These are phyloP conservation scores for Cossypha dichroa DNA, from an alignment of 2,797 vertebrate species.

Conservation along the genomic window DNA sequence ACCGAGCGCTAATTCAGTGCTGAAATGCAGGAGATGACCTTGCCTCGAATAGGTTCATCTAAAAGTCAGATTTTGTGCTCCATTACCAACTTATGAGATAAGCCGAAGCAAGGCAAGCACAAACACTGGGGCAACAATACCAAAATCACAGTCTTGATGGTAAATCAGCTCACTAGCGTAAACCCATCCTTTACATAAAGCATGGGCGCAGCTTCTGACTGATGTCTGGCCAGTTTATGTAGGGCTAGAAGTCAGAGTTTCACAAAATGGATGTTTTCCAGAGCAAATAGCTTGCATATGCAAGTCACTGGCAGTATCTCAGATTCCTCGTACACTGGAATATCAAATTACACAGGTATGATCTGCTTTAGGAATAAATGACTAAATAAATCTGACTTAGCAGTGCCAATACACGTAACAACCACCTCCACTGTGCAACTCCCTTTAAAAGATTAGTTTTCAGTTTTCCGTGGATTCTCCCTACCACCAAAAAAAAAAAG, in stretches of 20 bases:
- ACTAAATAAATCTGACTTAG: neutral
- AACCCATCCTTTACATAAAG: neutral
- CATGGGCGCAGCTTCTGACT: fast-evolving
- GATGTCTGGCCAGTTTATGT: neutral
- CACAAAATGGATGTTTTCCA: fast-evolving
- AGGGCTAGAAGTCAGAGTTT: neutral
- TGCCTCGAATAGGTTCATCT: fast-evolving
- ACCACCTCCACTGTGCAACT: neutral
- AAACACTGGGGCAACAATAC: fast-evolving
- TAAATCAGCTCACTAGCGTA: neutral
- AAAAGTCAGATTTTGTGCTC: neutral
- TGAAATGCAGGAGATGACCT: neutral
- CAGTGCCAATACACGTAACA: fast-evolving
- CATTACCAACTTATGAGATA: neutral
- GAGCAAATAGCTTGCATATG: neutral
- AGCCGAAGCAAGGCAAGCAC: neutral
- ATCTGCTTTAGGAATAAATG: neutral
- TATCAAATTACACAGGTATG: neutral
- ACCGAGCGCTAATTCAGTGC: fast-evolving
- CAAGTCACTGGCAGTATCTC: neutral
- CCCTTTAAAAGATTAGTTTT: neutral
- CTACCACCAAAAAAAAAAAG: fast-evolving
- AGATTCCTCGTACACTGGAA: neutral
- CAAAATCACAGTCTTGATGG: neutral
- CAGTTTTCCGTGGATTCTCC: neutral